Conservation (phyloP, 1,140 invertebrate genomes). For the Lucilia sericata region DNA sequence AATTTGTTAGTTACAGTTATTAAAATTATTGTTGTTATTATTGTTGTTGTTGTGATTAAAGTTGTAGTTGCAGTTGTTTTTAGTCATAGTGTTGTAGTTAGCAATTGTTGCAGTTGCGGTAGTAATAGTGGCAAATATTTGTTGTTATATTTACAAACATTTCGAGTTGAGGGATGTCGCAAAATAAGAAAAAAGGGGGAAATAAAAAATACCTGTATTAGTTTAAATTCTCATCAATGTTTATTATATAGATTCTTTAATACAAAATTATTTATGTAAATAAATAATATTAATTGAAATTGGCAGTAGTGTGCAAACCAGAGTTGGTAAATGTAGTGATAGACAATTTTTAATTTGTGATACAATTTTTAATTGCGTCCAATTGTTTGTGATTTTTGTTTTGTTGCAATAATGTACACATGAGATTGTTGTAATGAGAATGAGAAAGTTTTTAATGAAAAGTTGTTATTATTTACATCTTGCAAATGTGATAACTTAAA, state of each 20-base stretch:
- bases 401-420: background rate
- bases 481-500: too few relatives aligned
- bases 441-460: too few relatives aligned
- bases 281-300: background rate
- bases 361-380: too few relatives aligned
- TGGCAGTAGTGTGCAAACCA: background rate
- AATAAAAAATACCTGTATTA: constrained; percentile 40
- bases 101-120: constrained; percentile 21
- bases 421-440: too few relatives aligned
- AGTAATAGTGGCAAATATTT: background rate
- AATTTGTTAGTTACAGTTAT: background rate
- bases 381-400: background rate
- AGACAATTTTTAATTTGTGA: background rate
- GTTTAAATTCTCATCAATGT: background rate
- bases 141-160: constrained; percentile 31
- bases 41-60: constrained; percentile 27
- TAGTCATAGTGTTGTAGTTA: background rate
- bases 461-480: too few relatives aligned
- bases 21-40: background rate
- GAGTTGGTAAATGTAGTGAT: background rate
- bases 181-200: constrained; percentile 35
- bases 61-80: constrained; percentile 22
- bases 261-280: constrained; percentile 1
- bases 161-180: background rate
- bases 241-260: background rate